Conservation (phyloP, 1,140 invertebrate genomes). For the Eufriesea mexicana region DNA sequence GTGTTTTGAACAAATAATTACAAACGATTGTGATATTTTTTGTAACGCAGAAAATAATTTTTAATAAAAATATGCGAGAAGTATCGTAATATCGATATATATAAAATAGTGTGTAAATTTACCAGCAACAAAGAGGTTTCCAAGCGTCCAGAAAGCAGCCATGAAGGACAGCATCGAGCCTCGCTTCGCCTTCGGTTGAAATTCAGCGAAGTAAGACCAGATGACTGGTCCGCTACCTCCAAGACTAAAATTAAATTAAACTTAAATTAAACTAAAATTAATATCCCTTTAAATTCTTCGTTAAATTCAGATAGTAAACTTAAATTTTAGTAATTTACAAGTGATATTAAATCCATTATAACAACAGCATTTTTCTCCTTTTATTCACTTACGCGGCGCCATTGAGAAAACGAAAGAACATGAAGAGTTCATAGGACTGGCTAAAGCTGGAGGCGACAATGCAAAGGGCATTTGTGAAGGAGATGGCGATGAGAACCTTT, state of each 20-base stretch:
- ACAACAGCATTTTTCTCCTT: not conserved
- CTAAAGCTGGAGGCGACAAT: constrained; percentile 94
- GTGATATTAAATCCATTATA: too few relatives aligned
- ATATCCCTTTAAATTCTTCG: too few relatives aligned
- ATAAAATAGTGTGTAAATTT: constrained; percentile 46
- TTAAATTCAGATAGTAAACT: too few relatives aligned
- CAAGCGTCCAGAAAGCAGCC: constrained; percentile 96
- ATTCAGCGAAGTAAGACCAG: constrained; percentile 97
- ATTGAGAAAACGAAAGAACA: constrained; percentile 94
- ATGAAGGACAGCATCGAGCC: constrained; percentile 96
- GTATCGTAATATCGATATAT: too few relatives aligned
- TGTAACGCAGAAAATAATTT: too few relatives aligned
- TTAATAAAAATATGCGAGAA: not conserved
- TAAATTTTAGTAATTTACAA: too few relatives aligned
- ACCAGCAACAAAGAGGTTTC: constrained; percentile 93
- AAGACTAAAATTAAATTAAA: constrained; percentile 84
- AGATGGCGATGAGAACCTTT: constrained; percentile 92
- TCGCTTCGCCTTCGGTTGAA: constrained; percentile 93
- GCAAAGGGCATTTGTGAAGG: constrained; percentile 94
- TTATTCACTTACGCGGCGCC: constrained; percentile 91
- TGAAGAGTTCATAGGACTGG: constrained; percentile 93
- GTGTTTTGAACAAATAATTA: too few relatives aligned
- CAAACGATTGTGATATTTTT: too few relatives aligned
- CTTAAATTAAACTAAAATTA: too few relatives aligned
- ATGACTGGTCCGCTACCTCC: constrained; percentile 97